These are phyloP conservation scores for Himantopus leucocephalus DNA, from an alignment of 2,113 vertebrate species.

Conservation along the genomic window DNA sequence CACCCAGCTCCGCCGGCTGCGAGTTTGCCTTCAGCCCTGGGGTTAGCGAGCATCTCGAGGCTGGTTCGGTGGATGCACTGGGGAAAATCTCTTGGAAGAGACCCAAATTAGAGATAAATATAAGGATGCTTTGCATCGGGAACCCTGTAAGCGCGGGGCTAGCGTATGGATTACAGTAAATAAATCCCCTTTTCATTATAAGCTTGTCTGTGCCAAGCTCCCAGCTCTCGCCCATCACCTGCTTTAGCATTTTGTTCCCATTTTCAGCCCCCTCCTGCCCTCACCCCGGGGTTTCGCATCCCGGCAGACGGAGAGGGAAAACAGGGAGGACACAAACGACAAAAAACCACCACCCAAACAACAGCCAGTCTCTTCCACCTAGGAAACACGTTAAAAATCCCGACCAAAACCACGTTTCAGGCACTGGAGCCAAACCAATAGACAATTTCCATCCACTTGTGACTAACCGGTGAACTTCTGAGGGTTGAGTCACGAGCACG, in stretches of 20 bases:
- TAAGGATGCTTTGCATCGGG: not conserved
- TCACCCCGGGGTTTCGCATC: not conserved
- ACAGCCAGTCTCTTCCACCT: not conserved
- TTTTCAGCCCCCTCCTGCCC: not conserved
- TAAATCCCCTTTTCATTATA: conserved; percentile 20
- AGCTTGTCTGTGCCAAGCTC: not conserved
- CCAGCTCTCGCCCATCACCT: not conserved
- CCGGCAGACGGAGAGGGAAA: not conserved
- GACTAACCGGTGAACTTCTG: not conserved
- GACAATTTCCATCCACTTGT: not conserved
- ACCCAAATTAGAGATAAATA: not conserved
- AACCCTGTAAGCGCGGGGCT: not conserved
- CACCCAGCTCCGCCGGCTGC: not conserved
- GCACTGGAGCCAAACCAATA: not conserved
- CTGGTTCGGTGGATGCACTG: rapidly evolving
- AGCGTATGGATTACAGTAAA: not conserved
- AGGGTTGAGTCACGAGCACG: not conserved
- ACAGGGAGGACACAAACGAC: rapidly evolving
- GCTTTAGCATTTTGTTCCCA: not conserved
- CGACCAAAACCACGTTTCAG: not conserved
- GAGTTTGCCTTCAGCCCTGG: not conserved
- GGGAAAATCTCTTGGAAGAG: not conserved
- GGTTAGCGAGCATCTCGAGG: not conserved
- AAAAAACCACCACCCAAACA: not conserved
- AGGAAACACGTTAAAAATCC: not conserved